phyloP scores from a whole-genome alignment of 2,113 vertebrate genomes.

The Microtus richardsoni region DNA sequence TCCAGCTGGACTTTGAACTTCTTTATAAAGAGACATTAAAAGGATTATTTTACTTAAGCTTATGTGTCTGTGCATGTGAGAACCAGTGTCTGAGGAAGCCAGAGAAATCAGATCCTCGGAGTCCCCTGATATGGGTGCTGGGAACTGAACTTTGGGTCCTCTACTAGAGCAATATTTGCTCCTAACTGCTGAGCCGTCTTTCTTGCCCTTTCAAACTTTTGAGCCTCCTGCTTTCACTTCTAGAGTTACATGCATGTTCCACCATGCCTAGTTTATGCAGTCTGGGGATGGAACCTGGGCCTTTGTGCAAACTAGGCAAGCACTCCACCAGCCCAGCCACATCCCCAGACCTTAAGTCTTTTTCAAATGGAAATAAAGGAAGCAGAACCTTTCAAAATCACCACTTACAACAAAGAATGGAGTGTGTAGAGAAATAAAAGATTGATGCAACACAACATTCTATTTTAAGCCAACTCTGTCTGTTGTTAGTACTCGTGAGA shows the following conservation, averaged over 20 bases:
- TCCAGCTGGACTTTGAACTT: too few species aligned
- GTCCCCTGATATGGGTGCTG: not conserved
- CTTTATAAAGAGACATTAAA: not conserved
- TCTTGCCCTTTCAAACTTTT: not conserved
- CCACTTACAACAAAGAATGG: not conserved
- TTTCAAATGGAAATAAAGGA: conserved; percentile 16
- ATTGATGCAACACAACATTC: not conserved
- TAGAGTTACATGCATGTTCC: not conserved
- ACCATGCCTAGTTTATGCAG: not conserved
- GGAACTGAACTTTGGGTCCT: not conserved
- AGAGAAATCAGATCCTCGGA: not conserved
- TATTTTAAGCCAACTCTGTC: conserved; percentile 19
- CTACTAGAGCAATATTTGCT: not conserved
- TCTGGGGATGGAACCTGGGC: not conserved
- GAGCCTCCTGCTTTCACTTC: not conserved
- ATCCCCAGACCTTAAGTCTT: not conserved
- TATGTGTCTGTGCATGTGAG: not conserved
- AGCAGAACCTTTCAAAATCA: conserved; percentile 1
- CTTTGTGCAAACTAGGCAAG: not conserved
- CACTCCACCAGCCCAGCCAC: not conserved
- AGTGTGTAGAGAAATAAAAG: not conserved
- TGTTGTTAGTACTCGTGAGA: conserved; percentile 23
- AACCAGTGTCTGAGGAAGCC: not conserved
- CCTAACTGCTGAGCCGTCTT: not conserved
- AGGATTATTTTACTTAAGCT: not conserved